phyloP scores from a whole-genome alignment of 1,140 invertebrate species.

The Stegodyphus dumicola region DNA sequence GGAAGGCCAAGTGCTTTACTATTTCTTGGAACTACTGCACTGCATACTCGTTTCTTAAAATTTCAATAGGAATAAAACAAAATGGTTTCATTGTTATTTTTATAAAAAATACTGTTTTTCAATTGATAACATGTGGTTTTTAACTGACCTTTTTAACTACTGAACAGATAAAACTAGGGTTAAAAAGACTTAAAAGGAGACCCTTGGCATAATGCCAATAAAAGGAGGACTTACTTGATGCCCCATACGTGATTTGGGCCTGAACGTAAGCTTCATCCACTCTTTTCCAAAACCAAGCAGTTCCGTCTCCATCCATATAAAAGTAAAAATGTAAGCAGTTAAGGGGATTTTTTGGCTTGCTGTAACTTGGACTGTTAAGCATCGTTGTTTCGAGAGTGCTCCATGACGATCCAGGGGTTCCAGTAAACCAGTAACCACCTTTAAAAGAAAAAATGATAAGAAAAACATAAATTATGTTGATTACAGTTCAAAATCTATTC shows the following conservation, averaged over 20 bases:
- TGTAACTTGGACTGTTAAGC: slow-evolving; percentile 22
- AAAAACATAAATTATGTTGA: no score
- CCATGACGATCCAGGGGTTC: not conserved
- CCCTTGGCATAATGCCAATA: not conserved
- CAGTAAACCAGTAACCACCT: slow-evolving; percentile 39
- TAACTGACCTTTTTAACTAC: no score
- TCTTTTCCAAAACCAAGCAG: not conserved
- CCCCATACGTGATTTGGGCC: not conserved
- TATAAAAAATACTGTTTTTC: no score
- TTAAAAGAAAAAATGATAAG: not conserved
- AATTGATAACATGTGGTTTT: no score
- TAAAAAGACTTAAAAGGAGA: no score
- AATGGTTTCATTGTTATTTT: no score
- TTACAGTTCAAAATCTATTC: no score
- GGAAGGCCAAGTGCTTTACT: no score
- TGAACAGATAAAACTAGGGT: no score
- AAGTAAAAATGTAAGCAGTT: slow-evolving; percentile 51
- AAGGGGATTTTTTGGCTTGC: not conserved
- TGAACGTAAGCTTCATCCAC: slow-evolving; percentile 14
- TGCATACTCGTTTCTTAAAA: no score
- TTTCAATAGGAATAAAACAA: no score
- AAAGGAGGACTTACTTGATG: not conserved
- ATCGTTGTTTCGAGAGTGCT: not conserved
- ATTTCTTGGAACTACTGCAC: no score
- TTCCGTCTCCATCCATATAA: slow-evolving; percentile 39